phyloP scores from a whole-genome alignment of 1,140 invertebrate species.

The Drosophila navojoa region DNA sequence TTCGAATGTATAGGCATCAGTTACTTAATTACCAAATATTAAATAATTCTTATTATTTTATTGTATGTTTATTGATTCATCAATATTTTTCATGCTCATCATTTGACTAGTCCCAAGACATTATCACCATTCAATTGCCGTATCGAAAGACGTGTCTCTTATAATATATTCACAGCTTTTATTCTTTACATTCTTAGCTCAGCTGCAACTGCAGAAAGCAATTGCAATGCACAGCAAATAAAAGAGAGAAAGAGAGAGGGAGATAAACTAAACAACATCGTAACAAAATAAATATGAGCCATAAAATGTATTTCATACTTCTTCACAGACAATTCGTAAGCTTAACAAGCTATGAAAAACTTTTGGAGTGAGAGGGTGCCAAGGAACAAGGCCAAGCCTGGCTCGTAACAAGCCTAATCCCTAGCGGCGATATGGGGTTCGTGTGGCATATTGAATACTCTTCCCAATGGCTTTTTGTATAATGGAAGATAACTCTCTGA shows the following conservation, averaged over 20 bases:
- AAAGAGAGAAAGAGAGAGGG: background rate
- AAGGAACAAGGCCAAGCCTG: constrained; percentile 24
- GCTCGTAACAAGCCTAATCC: constrained; percentile 73
- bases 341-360: constrained; percentile 56
- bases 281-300: constrained; percentile 60
- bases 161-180: background rate
- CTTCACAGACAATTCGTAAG: constrained; percentile 69
- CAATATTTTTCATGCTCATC: no score
- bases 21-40: no score
- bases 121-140: background rate
- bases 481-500: no score
- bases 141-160: background rate
- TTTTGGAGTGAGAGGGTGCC: background rate
- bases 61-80: background rate
- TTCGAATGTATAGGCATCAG: no score
- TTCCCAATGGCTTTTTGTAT: background rate
- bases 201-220: constrained; percentile 45
- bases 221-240: constrained; percentile 37
- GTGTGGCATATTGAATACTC: background rate
- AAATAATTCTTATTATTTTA: background rate
- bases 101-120: background rate
- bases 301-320: constrained; percentile 60
- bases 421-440: background rate
- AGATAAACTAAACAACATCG: constrained; percentile 23
- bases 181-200: constrained; percentile 2